Evolutionary conservation across 2,888 invertebrate genomes (phyloP).

Genomic region (Euproctis similis): DNA sequence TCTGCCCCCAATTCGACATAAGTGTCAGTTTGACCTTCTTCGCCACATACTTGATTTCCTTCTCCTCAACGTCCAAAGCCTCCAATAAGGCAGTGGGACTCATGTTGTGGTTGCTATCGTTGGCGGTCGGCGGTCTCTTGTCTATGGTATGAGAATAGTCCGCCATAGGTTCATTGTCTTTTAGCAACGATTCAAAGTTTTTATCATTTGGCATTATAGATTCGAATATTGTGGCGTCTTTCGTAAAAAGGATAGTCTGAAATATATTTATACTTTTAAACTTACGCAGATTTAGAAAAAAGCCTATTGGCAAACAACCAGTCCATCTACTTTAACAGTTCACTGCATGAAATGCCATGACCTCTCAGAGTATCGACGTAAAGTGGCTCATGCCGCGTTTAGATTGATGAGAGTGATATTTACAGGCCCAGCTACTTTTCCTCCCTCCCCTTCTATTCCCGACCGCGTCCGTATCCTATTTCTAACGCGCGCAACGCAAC

Average conservation of each 20-base stretch:
- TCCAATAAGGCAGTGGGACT: slow-evolving; percentile 38
- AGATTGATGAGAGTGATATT: no score
- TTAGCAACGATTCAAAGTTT: slow-evolving; percentile 55
- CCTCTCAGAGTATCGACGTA: no score
- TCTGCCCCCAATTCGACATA: slow-evolving; percentile 80
- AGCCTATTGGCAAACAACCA: no score
- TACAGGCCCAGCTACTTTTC: no score
- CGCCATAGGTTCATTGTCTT: slow-evolving; percentile 48
- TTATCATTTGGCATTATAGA: slow-evolving; percentile 52
- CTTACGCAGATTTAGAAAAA: no score
- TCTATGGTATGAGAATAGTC: slow-evolving; percentile 35
- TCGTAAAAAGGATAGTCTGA: slow-evolving; percentile 90
- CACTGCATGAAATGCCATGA: no score
- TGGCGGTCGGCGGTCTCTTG: slow-evolving; percentile 78
- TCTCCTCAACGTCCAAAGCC: slow-evolving; percentile 28
- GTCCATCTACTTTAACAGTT: no score
- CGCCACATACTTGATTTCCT: slow-evolving; percentile 46
- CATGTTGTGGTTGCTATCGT: slow-evolving; percentile 43
- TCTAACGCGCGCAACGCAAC: no score
- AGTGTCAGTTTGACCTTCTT: slow-evolving; percentile 72
- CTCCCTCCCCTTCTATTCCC: no score
- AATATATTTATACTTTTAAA: no score
- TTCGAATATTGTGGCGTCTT: slow-evolving; percentile 82
- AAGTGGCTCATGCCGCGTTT: no score
- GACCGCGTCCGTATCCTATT: no score